Percentiles rank a stretch among this genome's conserved stretches.
These are phyloP conservation scores for Papilio polytes DNA, from an alignment of 1,140 invertebrate species.

Conservation along the genomic window DNA sequence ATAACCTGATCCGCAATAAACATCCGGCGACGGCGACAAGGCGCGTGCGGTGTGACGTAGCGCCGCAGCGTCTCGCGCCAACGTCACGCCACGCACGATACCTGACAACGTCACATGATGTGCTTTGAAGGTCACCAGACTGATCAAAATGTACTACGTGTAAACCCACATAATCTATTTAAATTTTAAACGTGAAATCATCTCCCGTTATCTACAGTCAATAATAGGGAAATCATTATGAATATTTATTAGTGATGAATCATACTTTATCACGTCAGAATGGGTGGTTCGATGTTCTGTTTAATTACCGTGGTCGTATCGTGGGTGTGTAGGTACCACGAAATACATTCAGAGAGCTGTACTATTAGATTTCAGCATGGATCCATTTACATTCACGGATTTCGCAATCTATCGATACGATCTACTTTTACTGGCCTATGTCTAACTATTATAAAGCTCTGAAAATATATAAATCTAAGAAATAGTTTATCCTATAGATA, in stretches of 20 bases:
- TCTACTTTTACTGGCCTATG: not conserved
- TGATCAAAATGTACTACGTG: not conserved
- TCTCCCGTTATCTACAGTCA: slow-evolving; percentile 17
- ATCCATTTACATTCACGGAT: not conserved
- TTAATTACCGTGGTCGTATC: not conserved
- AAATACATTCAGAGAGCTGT: not conserved
- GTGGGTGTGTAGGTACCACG: not conserved
- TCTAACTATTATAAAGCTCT: not conserved
- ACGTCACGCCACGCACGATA: slow-evolving; percentile 15
- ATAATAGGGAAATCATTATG: not conserved
- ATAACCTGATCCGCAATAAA: slow-evolving; percentile 7
- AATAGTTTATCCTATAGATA: slow-evolving; percentile 1
- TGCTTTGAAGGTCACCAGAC: slow-evolving; percentile 26
- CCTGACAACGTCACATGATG: slow-evolving; percentile 26
- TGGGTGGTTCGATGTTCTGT: not conserved
- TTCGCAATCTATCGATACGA: not conserved
- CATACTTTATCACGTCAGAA: not conserved
- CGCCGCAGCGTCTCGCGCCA: slow-evolving; percentile 29
- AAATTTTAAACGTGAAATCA: slow-evolving; percentile 36
- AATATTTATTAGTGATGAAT: slow-evolving; percentile 15
- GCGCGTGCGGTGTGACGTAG: slow-evolving; percentile 23
- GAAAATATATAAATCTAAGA: not conserved
- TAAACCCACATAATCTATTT: slow-evolving; percentile 11
- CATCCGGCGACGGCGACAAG: slow-evolving; percentile 8
- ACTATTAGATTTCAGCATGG: not conserved